Evolutionary conservation across 2,888 invertebrate species (phyloP).

Genomic region (Hirtodrosophila trivittata): DNA sequence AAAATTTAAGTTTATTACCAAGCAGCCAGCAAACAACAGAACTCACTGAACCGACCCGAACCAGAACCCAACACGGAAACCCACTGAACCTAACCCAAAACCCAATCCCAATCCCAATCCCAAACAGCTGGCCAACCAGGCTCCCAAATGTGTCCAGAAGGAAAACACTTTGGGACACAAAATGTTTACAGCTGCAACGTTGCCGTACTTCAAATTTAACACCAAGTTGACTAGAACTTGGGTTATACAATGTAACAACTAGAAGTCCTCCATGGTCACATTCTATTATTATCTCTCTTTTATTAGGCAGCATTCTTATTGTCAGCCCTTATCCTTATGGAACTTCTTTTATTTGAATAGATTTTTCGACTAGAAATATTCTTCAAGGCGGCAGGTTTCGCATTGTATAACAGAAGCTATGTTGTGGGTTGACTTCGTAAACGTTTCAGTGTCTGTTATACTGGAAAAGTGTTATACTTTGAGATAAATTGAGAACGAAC

Average conservation of each 20-base stretch:
- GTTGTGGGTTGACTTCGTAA: too few species aligned
- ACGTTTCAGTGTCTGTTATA: too few species aligned
- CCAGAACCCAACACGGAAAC: constrained; percentile 1
- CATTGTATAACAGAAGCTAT: too few species aligned
- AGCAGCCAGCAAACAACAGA: constrained; percentile 10
- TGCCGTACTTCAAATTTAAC: constrained; percentile 35
- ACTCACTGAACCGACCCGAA: not conserved
- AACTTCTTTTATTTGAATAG: too few species aligned
- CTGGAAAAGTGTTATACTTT: too few species aligned
- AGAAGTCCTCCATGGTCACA: not conserved
- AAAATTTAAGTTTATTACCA: constrained; percentile 79
- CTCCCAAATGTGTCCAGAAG: constrained; percentile 35
- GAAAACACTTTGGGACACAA: constrained; percentile 27
- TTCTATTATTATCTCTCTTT: too few species aligned
- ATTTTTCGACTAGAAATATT: too few species aligned
- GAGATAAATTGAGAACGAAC: too few species aligned
- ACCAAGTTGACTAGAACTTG: not conserved
- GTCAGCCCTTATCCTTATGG: too few species aligned
- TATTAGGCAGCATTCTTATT: too few species aligned
- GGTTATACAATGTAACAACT: not conserved
- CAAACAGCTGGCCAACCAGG: constrained; percentile 28
- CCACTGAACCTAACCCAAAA: constrained; percentile 1
- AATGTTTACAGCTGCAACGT: constrained; percentile 43
- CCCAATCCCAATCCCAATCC: constrained; percentile 12
- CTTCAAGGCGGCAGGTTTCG: too few species aligned